Percentiles rank a stretch among this genome's conserved stretches.
Conservation (phyloP, 2,888 invertebrate genomes). For the Macrosoma leucophasiata region DNA sequence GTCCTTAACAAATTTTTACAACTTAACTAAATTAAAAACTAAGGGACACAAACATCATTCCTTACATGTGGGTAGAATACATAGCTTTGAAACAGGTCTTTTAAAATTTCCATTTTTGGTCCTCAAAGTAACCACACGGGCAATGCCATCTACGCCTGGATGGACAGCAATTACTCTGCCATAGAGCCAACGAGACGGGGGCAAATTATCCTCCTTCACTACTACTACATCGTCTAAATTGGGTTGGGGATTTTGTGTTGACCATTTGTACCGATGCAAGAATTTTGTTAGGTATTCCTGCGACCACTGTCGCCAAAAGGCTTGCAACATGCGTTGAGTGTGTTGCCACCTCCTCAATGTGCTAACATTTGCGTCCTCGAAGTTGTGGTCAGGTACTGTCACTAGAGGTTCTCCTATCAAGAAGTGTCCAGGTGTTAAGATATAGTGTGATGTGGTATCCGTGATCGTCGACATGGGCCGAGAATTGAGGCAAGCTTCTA, state of each 20-base stretch:
- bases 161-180: slow-evolving; percentile 11
- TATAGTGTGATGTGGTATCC: slow-evolving; percentile 19
- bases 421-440: slow-evolving; percentile 24
- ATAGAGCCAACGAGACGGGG: slow-evolving; percentile 22
- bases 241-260: slow-evolving; percentile 10
- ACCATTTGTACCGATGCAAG: slow-evolving; percentile 22
- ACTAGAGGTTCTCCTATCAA: slow-evolving; percentile 25
- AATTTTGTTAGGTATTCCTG: slow-evolving; percentile 23
- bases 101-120: slow-evolving; percentile 7
- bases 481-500: slow-evolving; percentile 25
- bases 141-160: slow-evolving; percentile 8
- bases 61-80: slow-evolving; percentile 1
- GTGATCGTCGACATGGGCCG: slow-evolving; percentile 18
- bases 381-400: slow-evolving; percentile 14
- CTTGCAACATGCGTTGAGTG: slow-evolving; percentile 22
- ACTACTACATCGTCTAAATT: slow-evolving; percentile 21
- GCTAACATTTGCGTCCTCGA: slow-evolving; percentile 3
- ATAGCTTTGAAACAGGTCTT: slow-evolving; percentile 8
- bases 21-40: no score
- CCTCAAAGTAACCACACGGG: slow-evolving; percentile 9
- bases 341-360: slow-evolving; percentile 21
- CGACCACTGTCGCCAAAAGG: slow-evolving; percentile 28
- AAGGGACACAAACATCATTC: no score
- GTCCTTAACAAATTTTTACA: no score
- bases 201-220: slow-evolving; percentile 20